phyloP scores from a whole-genome alignment of 2,888 invertebrate genomes.

The Stegophylla sp. region DNA sequence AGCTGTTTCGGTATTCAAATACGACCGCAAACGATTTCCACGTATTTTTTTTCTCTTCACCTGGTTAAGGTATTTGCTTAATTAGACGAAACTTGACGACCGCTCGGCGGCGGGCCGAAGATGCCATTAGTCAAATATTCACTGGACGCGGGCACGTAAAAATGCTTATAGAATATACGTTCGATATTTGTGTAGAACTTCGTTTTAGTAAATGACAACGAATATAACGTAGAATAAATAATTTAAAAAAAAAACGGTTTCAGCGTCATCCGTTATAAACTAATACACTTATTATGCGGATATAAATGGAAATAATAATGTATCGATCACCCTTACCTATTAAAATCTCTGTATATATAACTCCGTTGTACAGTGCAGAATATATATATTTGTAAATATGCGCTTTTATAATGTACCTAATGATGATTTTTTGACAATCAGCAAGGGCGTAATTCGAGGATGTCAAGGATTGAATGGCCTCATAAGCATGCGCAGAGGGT shows the following conservation, averaged over 20 bases:
- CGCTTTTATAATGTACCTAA: no score
- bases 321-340: no score
- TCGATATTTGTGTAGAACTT: not conserved
- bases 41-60: not conserved
- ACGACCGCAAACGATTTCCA: not conserved
- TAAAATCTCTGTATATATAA: no score
- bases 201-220: not conserved
- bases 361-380: no score
- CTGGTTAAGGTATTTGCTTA: not conserved
- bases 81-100: slow-evolving; percentile 1
- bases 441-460: no score
- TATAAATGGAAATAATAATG: no score
- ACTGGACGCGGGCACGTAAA: not conserved
- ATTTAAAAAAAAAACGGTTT: not conserved
- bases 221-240: not conserved
- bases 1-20: not conserved
- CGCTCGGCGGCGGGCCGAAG: not conserved
- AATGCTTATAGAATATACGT: not conserved
- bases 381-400: no score
- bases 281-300: no score
- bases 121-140: slow-evolving; percentile 19
- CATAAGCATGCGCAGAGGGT: no score
- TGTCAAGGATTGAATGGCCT: no score
- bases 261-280: no score
- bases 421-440: no score